Evolutionary conservation across 1,140 invertebrate genomes (phyloP), one percentile per base, ranked within the genome.

Genomic region (Nomia melanderi): DNA sequence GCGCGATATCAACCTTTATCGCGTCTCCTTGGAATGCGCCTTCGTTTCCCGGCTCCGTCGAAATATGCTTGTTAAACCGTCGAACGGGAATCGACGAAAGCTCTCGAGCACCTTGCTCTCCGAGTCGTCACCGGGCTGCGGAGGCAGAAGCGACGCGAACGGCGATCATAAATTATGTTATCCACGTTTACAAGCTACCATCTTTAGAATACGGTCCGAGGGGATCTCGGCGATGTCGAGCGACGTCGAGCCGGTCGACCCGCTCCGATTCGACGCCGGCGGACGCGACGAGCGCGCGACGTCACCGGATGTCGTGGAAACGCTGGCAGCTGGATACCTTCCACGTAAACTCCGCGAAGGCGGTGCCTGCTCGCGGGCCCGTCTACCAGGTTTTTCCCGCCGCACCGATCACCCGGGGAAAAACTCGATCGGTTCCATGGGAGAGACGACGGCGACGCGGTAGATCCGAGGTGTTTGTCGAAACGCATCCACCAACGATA

Each of bases 121-220:
- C n/a, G n/a, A n/a, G n/a, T n/a, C n/a, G n/a, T n/a, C n/a, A n/a
- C n/a, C n/a, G n/a, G n/a, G n/a, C n/a, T n/a, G n/a, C n/a, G 41
- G 41, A 44, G 41, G 2, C 41, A 14, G 41, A 17, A 44, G n/a
- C n/a, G n/a, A 44, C 20, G 12, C 25, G 14, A 14, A 27, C n/a
- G 2, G 9, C 7, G 47, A 54, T 77, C 78, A 85, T 88, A 89
- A 89, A 87, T 88, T 86, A 88, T 88, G 81, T 82, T 56, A 65
- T 81, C 54, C 87, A 77, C 82, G 85, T 88, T 83, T 63, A 72
- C 81, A 79, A 78, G 62, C 85, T 82, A 85, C 73, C 78, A 79
- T 85, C 83, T 83, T 86, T 82, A 82, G 84, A 78, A 77, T 71
- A 62, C 62, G 72, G 60, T 53, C 64, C 44, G 78, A 72, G 78